Percentiles rank a stretch among this genome's conserved stretches.
These are phyloP conservation scores for Pachypanchax playfairii DNA, from an alignment of 2,113 vertebrate genomes.

Conservation along the genomic window DNA sequence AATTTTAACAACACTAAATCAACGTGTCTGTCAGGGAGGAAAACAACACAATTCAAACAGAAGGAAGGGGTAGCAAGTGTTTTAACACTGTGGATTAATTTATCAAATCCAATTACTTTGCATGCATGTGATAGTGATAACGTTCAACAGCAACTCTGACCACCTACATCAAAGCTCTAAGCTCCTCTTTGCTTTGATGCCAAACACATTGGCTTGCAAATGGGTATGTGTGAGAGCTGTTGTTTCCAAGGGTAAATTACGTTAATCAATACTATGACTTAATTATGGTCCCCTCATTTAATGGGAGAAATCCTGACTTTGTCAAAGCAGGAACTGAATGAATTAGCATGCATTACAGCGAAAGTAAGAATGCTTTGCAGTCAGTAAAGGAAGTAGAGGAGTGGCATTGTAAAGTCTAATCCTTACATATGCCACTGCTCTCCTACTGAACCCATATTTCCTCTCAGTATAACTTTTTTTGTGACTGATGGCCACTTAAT, in stretches of 20 bases:
- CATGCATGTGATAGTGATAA: slow-evolving; percentile 6
- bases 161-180: slow-evolving; percentile 6
- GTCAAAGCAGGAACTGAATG: slow-evolving; percentile 38
- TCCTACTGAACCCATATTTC: slow-evolving; percentile 34
- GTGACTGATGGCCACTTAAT: slow-evolving; percentile 61
- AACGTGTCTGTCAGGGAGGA: not conserved
- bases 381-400: slow-evolving; percentile 30
- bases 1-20: not conserved
- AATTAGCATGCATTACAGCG: slow-evolving; percentile 53
- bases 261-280: slow-evolving; percentile 48
- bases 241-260: slow-evolving; percentile 40
- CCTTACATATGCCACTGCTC: slow-evolving; percentile 44
- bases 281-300: slow-evolving; percentile 45
- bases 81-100: slow-evolving; percentile 9
- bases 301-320: slow-evolving; percentile 53
- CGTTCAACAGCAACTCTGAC: slow-evolving; percentile 16
- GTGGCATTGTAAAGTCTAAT: slow-evolving; percentile 35
- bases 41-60: not conserved
- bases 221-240: slow-evolving; percentile 1
- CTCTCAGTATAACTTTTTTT: slow-evolving; percentile 17
- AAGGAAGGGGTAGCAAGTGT: not conserved
- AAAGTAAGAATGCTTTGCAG: slow-evolving; percentile 18
- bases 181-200: slow-evolving; percentile 23
- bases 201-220: slow-evolving; percentile 17
- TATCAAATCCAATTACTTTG: slow-evolving; percentile 31